phyloP scores from a whole-genome alignment of 2,113 vertebrate species.

The Promerops cafer region DNA sequence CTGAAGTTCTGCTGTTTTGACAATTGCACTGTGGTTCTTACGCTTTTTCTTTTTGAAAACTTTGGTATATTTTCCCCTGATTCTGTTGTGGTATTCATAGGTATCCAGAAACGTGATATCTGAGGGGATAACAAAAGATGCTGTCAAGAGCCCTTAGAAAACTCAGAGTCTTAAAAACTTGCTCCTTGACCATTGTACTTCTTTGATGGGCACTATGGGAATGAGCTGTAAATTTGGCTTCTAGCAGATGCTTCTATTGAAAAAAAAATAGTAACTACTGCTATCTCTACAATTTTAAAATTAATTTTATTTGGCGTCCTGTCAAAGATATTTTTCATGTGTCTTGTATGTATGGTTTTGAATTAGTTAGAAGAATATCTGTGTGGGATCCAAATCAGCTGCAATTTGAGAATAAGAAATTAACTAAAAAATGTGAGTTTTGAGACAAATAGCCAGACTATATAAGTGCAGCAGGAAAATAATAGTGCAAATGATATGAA shows the following conservation, averaged over 20 bases:
- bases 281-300: neutral
- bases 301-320: neutral
- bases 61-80: neutral
- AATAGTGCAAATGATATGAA: neutral
- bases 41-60: neutral
- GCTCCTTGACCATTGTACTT: neutral
- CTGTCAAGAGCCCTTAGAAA: neutral
- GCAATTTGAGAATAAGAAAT: neutral
- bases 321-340: neutral
- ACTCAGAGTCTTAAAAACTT: neutral
- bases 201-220: neutral
- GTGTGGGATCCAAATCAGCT: neutral
- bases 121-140: neutral
- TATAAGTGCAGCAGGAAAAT: neutral
- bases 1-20: neutral
- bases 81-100: neutral
- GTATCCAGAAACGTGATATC: neutral
- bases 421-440: neutral
- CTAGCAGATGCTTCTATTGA: neutral
- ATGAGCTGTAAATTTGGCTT: neutral
- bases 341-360: neutral
- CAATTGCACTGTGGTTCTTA: neutral
- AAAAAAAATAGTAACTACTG: neutral
- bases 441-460: neutral
- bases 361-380: neutral